Evolutionary conservation across 2,113 vertebrate species (phyloP), one percentile per base, ranked within the genome.

Genomic region (Perca schrenkii): DNA sequence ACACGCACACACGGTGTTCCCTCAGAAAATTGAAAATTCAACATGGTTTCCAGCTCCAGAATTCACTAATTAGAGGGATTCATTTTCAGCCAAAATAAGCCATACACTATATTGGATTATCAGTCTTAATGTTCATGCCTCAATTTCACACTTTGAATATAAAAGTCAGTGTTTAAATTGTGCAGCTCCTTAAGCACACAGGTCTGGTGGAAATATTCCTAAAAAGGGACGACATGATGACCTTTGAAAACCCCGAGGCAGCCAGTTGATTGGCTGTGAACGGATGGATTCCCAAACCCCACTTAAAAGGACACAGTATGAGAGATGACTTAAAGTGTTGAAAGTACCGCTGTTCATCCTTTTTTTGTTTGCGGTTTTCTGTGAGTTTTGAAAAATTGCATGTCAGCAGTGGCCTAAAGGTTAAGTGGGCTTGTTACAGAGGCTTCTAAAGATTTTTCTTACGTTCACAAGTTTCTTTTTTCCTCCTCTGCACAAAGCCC

Each of bases 1-100:
- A 43, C 49, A 56, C 47, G 63, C 40, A 31, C 10, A 1, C 36
- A 13, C 17, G 34, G 53, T 62, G 58, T 17, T 71, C n/a, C 61
- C 12, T 63, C 17, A 58, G 17, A 77, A 34, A 46, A 79, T 13
- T 11, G 5, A 50, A 80, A 79, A 22, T 63, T 76, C 72, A 71
- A 14, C 34, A 19, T 4, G 4, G 52, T 70, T 74, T 52, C 52
- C 49, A 52, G 40, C 49, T 83, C 46, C 21, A 66, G 71, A 62
- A 62, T 66, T 66, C 19, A 68, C 46, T 54, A 66, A 79, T 71
- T 53, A 28, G 47, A 83, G 14, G 12, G 8, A 40, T 46, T 53
- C 4, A 8, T 80, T 71, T 61, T 52, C 16, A 50, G 28, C 54
- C 69, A 46, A 49, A 70, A 79, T 46, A 57, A 73, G 36, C 1